Evolutionary conservation across 2,888 invertebrate genomes (phyloP), one percentile per base, ranked within the genome.

Genomic region (Fragum whitleyi): DNA sequence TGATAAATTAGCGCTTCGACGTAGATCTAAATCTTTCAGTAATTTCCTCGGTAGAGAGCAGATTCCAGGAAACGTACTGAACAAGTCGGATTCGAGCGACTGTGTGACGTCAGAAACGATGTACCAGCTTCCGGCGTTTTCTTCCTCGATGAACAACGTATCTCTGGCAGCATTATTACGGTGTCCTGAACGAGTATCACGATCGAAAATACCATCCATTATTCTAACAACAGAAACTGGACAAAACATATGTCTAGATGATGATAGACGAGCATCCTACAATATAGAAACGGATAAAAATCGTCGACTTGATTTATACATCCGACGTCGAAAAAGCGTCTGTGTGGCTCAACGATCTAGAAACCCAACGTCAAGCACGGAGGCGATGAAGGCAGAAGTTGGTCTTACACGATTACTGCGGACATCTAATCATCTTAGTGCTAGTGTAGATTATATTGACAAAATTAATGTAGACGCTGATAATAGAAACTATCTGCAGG

Each of bases 381-480:
- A 65, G 21, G 65, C 42, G 0, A 9, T 65, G 23, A 65, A 65
- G 26, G 47, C 23, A 9, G 36, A 42, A 21, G 65, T 42, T 1
- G 65, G 47, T 6, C 36, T 65, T 6, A 23, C 14, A 3, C 39
- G 65, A 23, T 26, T 65, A 39, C n/a, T 65, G 7, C 9, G 47
- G 9, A 65, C 65, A 14, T 65, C 65, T 9, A 65, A 16, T 1
- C 19, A 39, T 26, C 42, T 65, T 0, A 42, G 65, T 42, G 26
- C 26, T 6, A 65, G 65, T 65, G n/a, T 1, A 9, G 65, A 65
- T 9, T 65, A 65, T 36, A 65, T 65, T 42, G 65, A 65, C 26
- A 39, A 42, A 7, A 42, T 65, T 19, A 11, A 65, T 11, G 1
- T 1, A 0, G 42, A 23, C 36, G 28, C 42, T n/a, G 47, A 42